Evolutionary conservation across 2,888 invertebrate genomes (phyloP).

Genomic region (Cataglyphis livida): DNA sequence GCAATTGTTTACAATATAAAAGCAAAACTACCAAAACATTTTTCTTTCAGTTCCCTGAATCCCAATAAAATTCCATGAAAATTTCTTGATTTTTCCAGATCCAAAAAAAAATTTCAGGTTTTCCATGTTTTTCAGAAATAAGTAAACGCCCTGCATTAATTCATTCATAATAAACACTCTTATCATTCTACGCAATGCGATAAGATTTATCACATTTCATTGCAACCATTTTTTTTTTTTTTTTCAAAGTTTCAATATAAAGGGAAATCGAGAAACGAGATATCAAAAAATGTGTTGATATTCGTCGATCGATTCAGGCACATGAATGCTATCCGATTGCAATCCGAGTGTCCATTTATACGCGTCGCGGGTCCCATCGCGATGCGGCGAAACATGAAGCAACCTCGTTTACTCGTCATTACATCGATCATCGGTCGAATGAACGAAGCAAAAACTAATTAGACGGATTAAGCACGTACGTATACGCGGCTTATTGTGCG

Average conservation of each 20-base stretch:
- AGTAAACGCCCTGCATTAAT: not conserved
- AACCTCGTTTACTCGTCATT: slow-evolving; percentile 51
- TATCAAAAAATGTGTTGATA: not conserved
- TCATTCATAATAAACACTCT: not conserved
- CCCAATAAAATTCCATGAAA: too few relatives aligned
- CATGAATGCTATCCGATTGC: slow-evolving; percentile 35
- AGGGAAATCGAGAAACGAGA: not conserved
- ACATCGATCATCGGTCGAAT: slow-evolving; percentile 30
- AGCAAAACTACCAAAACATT: too few relatives aligned
- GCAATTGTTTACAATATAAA: too few relatives aligned
- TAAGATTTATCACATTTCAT: not conserved
- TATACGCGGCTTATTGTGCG: slow-evolving; percentile 43
- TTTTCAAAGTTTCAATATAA: not conserved
- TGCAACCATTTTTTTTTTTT: not conserved
- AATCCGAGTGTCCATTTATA: slow-evolving; percentile 28
- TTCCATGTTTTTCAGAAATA: too few relatives aligned
- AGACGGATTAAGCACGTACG: slow-evolving; percentile 59
- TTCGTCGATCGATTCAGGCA: not conserved
- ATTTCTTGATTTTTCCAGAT: too few relatives aligned
- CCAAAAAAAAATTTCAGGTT: too few relatives aligned
- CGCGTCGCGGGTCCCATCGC: slow-evolving; percentile 18
- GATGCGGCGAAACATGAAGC: slow-evolving; percentile 38
- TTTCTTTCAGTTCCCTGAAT: too few relatives aligned
- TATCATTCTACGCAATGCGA: not conserved
- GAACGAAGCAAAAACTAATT: slow-evolving; percentile 54